Base-by-base conservation (phyloP, 2,797 vertebrate species). In the Chelonia mydas region DNA sequence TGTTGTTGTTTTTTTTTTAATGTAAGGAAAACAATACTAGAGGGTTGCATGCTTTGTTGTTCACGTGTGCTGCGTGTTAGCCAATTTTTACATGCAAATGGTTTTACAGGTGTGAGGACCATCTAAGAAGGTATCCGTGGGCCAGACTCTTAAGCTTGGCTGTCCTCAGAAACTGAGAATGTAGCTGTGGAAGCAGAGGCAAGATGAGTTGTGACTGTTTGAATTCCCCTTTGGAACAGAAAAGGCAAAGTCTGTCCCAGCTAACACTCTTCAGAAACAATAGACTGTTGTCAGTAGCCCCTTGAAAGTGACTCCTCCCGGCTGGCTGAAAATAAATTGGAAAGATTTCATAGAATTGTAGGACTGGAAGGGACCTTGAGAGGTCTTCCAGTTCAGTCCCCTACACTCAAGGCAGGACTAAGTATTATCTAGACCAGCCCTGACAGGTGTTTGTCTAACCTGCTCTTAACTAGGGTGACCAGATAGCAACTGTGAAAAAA, bases 321-420 rank as follows among this genome's bases (percentile, higher is more conserved):
- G 10, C 74, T 95, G 37, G 37, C 9, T 72, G 84, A 86, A 72
- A 91, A 53, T 61, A 83, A 65, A 76, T 47, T 85, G 25, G 91
- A 81, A 27, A 93, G 90, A 23, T 87, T 72, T 17, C 25, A 9
- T 49, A 37, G 47, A 1, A 85, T 27, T 55, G 54, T 55, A 55
- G 23, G 54, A 55, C 54, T 55, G 54, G 23, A 55, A 55, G 54
- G 54, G 54, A 55, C 8, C 54, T 55, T 55, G 54, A 23, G 23
- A 55, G 23, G 54, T 55, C 25, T 25, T 55, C 54, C 27, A 55
- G 23, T 55, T 55, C 54, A 55, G 54, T 55, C 23, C 9, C 23
- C 54, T 55, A 23, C 23, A 55, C 23, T 25, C 23, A 55, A 55
- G 9, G 4, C 25, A 25, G 23, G 25, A 25, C 23, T 55, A 25